A percentile compares a stretch with the other conserved stretches of the same genome.
phyloP scores from a whole-genome alignment of 2,113 vertebrate genomes.

The Vidua macroura region DNA sequence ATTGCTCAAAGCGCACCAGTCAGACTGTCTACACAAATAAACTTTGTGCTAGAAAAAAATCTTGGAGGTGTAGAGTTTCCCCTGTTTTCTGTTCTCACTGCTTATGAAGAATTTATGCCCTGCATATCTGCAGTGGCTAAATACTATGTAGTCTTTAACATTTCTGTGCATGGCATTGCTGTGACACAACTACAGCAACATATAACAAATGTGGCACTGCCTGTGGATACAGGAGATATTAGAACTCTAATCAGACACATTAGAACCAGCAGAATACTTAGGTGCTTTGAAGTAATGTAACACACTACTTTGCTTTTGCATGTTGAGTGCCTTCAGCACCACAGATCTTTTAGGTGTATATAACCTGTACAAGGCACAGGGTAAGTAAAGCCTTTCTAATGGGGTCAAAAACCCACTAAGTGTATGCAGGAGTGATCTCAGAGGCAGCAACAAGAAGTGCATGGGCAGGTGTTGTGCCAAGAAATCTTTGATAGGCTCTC shows the following conservation, averaged over 20 bases:
- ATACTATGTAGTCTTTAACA: not conserved
- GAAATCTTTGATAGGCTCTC: not conserved
- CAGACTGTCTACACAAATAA: not conserved
- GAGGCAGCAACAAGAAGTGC: not conserved
- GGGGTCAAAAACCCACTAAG: not conserved
- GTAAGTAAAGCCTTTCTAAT: not conserved
- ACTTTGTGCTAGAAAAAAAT: not conserved
- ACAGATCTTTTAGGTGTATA: not conserved
- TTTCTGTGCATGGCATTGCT: not conserved
- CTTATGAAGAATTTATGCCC: not conserved
- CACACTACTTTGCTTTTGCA: not conserved
- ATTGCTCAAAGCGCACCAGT: not conserved
- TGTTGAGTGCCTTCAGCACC: not conserved
- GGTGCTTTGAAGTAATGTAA: not conserved
- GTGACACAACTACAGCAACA: not conserved
- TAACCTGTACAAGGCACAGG: accelerated
- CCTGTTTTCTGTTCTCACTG: not conserved
- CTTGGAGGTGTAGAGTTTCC: not conserved
- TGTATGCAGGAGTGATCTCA: not conserved
- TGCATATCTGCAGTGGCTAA: not conserved
- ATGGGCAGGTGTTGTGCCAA: not conserved
- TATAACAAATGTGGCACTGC: not conserved
- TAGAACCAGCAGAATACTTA: not conserved
- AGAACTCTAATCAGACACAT: not conserved
- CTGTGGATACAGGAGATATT: not conserved